Evolutionary conservation across 2,888 invertebrate species (phyloP).

Genomic region (Nomada hirtipes): DNA sequence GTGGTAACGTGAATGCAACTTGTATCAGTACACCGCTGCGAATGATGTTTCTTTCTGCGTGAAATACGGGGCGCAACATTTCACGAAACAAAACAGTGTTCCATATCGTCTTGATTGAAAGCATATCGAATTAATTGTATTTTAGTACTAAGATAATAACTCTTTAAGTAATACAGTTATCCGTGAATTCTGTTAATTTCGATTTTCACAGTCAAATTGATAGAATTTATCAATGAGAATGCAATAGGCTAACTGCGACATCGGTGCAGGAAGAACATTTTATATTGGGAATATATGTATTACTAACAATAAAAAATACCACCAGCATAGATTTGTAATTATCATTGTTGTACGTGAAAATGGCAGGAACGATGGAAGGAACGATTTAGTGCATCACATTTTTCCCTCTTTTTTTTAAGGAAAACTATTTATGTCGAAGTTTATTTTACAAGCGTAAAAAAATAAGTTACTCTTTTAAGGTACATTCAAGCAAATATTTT

Average conservation of each 20-base stretch:
- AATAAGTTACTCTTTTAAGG: slow-evolving; percentile 53
- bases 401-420: slow-evolving; percentile 4
- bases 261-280: slow-evolving; percentile 38
- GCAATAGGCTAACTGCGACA: background rate
- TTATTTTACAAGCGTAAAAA: slow-evolving; percentile 48
- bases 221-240: slow-evolving; percentile 22
- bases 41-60: slow-evolving; percentile 9
- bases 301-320: slow-evolving; percentile 22
- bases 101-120: background rate
- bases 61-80: background rate
- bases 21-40: background rate
- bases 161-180: background rate
- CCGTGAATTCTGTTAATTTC: slow-evolving; percentile 3
- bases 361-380: background rate
- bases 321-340: slow-evolving; percentile 5
- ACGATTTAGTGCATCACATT: slow-evolving; percentile 3
- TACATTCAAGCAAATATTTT: slow-evolving; percentile 34
- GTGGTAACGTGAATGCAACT: slow-evolving; percentile 74
- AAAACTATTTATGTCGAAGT: slow-evolving; percentile 49
- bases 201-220: background rate
- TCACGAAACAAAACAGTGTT: background rate
- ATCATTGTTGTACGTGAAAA: slow-evolving; percentile 17
- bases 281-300: slow-evolving; percentile 22
- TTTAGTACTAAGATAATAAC: slow-evolving; percentile 19
- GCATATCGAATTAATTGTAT: slow-evolving; percentile 26